Evolutionary conservation across 2,113 vertebrate species (phyloP).

Genomic region (Onychostruthus taczanowskii): DNA sequence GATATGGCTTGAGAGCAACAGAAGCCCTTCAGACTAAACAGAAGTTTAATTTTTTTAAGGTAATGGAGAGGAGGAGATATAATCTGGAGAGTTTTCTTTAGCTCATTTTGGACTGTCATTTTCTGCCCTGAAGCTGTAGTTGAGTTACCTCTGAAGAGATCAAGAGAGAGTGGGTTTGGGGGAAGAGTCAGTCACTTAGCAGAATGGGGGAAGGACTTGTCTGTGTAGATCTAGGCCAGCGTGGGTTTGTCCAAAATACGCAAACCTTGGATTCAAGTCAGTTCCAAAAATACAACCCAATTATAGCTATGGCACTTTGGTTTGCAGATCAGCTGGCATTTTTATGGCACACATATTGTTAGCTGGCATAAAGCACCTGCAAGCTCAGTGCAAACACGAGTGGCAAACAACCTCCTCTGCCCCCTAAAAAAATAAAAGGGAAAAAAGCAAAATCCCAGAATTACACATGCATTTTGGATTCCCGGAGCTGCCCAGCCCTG

Average conservation of each 20-base stretch:
- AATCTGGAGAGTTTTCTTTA: not conserved
- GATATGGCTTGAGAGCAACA: slow-evolving; percentile 38
- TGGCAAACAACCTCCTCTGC: not conserved
- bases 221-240: not conserved
- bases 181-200: not conserved
- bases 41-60: slow-evolving; percentile 4
- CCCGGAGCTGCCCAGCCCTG: not conserved
- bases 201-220: not conserved
- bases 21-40: slow-evolving; percentile 40
- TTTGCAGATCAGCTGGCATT: not conserved
- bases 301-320: accelerated
- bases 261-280: not conserved
- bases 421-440: not conserved
- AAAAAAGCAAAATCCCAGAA: not conserved
- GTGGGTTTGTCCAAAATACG: not conserved
- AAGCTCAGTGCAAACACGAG: not conserved
- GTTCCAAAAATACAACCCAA: not conserved
- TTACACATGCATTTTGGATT: not conserved
- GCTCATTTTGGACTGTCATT: not conserved
- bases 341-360: not conserved
- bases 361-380: not conserved
- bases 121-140: not conserved
- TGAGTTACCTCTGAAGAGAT: not conserved
- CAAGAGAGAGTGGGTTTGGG: not conserved
- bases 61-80: not conserved